Evolutionary conservation across 1,140 invertebrate genomes (phyloP).

Genomic region (Drosophila nigrodunni): DNA sequence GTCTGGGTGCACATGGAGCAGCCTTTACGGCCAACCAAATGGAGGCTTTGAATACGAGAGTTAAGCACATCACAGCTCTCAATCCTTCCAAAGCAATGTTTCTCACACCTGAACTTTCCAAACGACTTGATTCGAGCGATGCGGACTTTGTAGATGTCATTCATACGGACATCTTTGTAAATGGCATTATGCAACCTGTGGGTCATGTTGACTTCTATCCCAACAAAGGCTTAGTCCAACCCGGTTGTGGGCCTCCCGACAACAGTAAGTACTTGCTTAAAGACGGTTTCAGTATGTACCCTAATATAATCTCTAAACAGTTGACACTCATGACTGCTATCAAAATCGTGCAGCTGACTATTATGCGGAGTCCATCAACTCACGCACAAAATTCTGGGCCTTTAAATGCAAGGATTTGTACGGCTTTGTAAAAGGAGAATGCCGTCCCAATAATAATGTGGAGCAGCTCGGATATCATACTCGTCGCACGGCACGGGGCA

Average conservation of each 20-base stretch:
- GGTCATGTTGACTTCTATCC: slow-evolving; percentile 56
- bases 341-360: slow-evolving; percentile 10
- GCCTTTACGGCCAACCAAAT: neutral
- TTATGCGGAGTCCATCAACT: slow-evolving; percentile 16
- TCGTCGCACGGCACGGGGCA: slow-evolving; percentile 25
- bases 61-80: slow-evolving; percentile 34
- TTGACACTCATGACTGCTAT: slow-evolving; percentile 11
- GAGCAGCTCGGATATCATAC: slow-evolving; percentile 24
- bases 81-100: slow-evolving; percentile 43
- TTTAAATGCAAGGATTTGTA: slow-evolving; percentile 5
- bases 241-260: slow-evolving; percentile 22
- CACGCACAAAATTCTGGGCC: neutral
- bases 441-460: neutral
- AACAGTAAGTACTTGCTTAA: slow-evolving; percentile 17
- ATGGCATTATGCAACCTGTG: slow-evolving; percentile 29
- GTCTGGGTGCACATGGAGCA: slow-evolving; percentile 43
- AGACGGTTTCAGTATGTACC: neutral
- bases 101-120: neutral
- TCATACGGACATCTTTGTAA: slow-evolving; percentile 45
- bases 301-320: neutral
- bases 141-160: slow-evolving; percentile 54
- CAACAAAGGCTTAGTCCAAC: slow-evolving; percentile 42
- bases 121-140: slow-evolving; percentile 40
- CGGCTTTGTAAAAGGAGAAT: neutral
- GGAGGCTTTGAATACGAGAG: neutral